phyloP scores from a whole-genome alignment of 2,797 vertebrate genomes.

The Triplophysa bombifrons region DNA sequence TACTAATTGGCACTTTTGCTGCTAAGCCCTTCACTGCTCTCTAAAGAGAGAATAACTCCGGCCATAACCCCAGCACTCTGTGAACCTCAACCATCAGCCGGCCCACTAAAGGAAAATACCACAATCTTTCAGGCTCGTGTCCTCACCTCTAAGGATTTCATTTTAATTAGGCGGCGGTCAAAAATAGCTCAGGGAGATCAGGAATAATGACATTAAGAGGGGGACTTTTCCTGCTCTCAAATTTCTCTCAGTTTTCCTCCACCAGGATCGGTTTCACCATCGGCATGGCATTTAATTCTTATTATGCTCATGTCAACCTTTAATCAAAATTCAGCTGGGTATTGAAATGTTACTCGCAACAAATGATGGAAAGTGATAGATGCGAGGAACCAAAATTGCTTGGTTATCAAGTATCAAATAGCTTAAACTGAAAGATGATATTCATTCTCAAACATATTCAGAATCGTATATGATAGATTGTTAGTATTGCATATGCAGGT shows the following conservation, averaged over 20 bases:
- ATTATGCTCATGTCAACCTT: constrained; percentile 40
- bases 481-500: not conserved
- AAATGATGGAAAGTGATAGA: constrained; percentile 35
- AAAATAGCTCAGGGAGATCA: constrained; percentile 25
- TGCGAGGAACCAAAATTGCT: constrained; percentile 2
- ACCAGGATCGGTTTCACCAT: constrained; percentile 23
- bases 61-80: constrained; percentile 12
- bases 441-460: not conserved
- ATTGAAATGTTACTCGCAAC: constrained; percentile 46
- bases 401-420: constrained; percentile 29
- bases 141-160: constrained; percentile 39
- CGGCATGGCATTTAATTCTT: constrained; percentile 48
- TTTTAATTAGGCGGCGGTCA: constrained; percentile 52
- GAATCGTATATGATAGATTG: constrained; percentile 5
- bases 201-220: constrained; percentile 48
- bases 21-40: constrained; percentile 32
- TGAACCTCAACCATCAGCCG: constrained; percentile 24
- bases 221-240: constrained; percentile 10
- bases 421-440: constrained; percentile 24
- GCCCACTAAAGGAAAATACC: constrained; percentile 30
- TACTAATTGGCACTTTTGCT: constrained; percentile 57
- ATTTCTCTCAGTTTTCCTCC: constrained; percentile 19
- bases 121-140: constrained; percentile 25
- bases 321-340: constrained; percentile 47
- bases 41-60: constrained; percentile 16